Base-by-base conservation (phyloP, 1,140 invertebrate genomes). In the Aleiodes sp. region DNA sequence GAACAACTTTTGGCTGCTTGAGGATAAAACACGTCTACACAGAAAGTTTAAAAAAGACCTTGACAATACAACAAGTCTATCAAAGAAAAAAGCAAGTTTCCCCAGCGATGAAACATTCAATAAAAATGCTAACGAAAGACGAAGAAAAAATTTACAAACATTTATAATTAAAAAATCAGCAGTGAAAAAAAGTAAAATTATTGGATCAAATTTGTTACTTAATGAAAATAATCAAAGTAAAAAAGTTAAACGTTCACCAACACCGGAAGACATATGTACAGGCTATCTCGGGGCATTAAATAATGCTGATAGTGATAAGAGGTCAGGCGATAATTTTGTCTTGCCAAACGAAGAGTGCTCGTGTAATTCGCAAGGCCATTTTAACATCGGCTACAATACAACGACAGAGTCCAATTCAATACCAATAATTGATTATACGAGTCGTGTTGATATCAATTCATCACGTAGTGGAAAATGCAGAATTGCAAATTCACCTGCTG, bases 181-280 rank as follows among this genome's bases (percentile, higher is more conserved):
- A n/a, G n/a, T n/a, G n/a, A n/a, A n/a, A n/a, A n/a, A n/a, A n/a
- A n/a, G n/a, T n/a, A n/a, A n/a, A n/a, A n/a, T n/a, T n/a, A n/a
- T n/a, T n/a, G n/a, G n/a, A n/a, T n/a, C n/a, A n/a, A n/a, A n/a
- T n/a, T n/a, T n/a, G n/a, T n/a, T n/a, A n/a, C n/a, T n/a, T n/a
- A n/a, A n/a, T n/a, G n/a, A n/a, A n/a, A 8, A 14, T 16, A 24
- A 16, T 24, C 16, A 12, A 16, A 14, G 2, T 2, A 21, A 62
- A 21, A 35, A 83, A 83, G 57, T 46, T 73, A 7, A 84, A 84
- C 74, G 70, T 16, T 84, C 79, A 10, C 83, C 80, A 9, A 76
- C 82, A 19, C 79, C 80, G 2, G 78, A 78, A 57, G 75, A 76
- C 14, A 63, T 56, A 21, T 26, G 16, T 61, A 10, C 12, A 37